Evolutionary conservation across 2,113 vertebrate species (phyloP), one percentile per base, ranked within the genome.

Genomic region (Tautogolabrus adspersus): DNA sequence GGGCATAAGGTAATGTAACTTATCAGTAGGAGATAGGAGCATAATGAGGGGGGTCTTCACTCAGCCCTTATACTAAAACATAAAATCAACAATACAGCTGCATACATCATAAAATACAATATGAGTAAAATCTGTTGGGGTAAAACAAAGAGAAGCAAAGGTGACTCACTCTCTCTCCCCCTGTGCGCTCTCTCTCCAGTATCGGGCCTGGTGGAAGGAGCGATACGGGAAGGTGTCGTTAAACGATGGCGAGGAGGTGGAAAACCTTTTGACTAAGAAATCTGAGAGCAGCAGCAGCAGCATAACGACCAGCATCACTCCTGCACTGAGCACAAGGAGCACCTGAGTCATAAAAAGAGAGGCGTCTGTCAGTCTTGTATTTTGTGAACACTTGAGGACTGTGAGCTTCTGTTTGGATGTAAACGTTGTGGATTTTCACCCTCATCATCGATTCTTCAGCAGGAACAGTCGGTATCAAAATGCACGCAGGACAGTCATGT

Each of bases 171-270:
- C 30, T 34, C 6, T 34, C 30, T 0, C 59, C n/a, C 12, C 16
- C 16, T 74, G 8, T 30, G 11, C 21, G 34, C 63, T 5, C 18
- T 9, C 2, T 46, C 63, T 92, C 1, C 84, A 98, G 96, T 96
- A 95, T 75, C 95, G 94, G 61, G 94, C 93, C 46, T 98, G 97
- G 97, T 94, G 97, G 82, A 94, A 85, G 83, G 95, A 96, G 59
- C 94, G 93, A 37, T 98, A 96, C 8, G 96, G 96, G 30, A 94
- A 95, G 82, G 95, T 75, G 86, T 91, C 94, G 23, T 91, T 97
- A 87, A 94, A 75, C 23, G 96, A 98, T 13, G 93, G 94, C 0
- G 95, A 97, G 89, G 94, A 96, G 87, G 91, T 97, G 74, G n/a
- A 55, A 30, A 66, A 42, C 22, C 92, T 91, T 52, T 70, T 92